These are phyloP conservation scores for Suillia variegata DNA, from an alignment of 2,888 invertebrate species.

Conservation along the genomic window DNA sequence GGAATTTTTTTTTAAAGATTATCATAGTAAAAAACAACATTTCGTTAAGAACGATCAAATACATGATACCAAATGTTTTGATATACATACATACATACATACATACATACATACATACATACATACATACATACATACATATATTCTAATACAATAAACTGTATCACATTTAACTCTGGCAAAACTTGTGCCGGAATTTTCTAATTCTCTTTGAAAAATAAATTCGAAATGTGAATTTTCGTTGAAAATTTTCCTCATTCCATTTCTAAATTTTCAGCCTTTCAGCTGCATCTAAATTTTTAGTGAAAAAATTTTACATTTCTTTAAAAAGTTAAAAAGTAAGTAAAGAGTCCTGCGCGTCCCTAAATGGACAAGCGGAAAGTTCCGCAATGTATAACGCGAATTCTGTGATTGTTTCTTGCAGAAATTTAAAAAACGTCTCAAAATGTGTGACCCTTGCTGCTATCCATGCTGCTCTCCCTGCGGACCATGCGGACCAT, in stretches of 20 bases:
- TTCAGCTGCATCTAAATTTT: constrained; percentile 42
- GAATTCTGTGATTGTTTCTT: too few relatives aligned
- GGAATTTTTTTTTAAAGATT: too few relatives aligned
- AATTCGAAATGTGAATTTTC: constrained; percentile 11
- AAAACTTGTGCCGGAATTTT: too few relatives aligned
- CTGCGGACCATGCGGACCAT: constrained; percentile 25
- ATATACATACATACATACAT: too few relatives aligned
- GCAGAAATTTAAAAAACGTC: constrained; percentile 31
- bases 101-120: too few relatives aligned
- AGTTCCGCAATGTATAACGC: too few relatives aligned
- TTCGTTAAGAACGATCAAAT: too few relatives aligned
- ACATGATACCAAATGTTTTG: too few relatives aligned
- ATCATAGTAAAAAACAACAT: too few relatives aligned
- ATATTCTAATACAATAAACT: too few relatives aligned
- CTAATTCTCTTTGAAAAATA: constrained; percentile 14
- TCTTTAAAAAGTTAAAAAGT: constrained; percentile 32
- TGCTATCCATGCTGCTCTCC: constrained; percentile 27
- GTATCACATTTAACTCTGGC: too few relatives aligned
- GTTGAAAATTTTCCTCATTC: constrained; percentile 33
- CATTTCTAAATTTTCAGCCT: constrained; percentile 39
- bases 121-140: too few relatives aligned
- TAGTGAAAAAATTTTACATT: constrained; percentile 32
- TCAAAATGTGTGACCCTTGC: constrained; percentile 48
- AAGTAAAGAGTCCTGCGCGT: constrained; percentile 6
- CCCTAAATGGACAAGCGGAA: background rate